Conservation (phyloP, 1,140 invertebrate species). For the Tribolium madens region DNA sequence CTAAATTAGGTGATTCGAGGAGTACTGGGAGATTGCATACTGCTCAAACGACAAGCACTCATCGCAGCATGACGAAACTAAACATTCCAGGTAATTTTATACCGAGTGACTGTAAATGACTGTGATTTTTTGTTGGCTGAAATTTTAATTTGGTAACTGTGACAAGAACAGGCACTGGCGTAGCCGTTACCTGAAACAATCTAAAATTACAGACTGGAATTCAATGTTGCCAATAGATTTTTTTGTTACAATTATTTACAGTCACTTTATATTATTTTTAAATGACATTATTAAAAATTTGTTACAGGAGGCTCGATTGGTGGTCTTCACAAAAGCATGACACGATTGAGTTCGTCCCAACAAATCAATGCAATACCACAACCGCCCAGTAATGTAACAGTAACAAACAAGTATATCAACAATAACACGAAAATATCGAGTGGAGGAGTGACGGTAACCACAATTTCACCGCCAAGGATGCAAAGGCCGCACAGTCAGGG, state of each 20-base stretch:
- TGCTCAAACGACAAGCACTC: conserved; percentile 74
- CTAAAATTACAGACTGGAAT: too few relatives aligned
- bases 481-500: conserved; percentile 68
- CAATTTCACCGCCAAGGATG: conserved; percentile 69
- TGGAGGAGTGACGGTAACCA: conserved; percentile 75
- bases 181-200: too few relatives aligned
- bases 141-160: too few relatives aligned
- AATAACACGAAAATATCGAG: conserved; percentile 66
- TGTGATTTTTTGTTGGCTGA: too few relatives aligned
- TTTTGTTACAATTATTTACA: too few relatives aligned
- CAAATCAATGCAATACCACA: conserved; percentile 70
- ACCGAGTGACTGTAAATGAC: too few relatives aligned
- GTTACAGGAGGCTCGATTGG: conserved; percentile 75
- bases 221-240: too few relatives aligned
- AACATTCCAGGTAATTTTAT: conserved; percentile 72
- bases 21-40: conserved; percentile 78
- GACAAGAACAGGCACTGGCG: too few relatives aligned
- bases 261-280: too few relatives aligned
- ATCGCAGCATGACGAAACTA: conserved; percentile 79
- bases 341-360: conserved; percentile 80
- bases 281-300: too few relatives aligned
- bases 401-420: conserved; percentile 68
- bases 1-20: conserved; percentile 76
- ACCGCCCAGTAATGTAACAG: conserved; percentile 64
- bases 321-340: conserved; percentile 86